Conservation (phyloP, 2,888 invertebrate genomes). For the Cryptophagus acutangulus region DNA sequence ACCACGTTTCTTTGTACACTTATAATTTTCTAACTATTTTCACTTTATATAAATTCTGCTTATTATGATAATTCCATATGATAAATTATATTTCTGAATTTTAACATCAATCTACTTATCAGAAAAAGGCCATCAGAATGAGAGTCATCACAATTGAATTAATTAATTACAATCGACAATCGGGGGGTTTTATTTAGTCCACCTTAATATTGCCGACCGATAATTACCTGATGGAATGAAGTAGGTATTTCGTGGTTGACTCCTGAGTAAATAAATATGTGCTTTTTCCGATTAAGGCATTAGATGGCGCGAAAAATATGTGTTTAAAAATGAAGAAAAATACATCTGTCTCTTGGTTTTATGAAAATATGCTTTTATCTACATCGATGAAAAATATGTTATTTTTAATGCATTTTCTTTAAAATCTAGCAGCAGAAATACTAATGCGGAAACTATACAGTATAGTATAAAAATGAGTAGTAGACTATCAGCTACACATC, state of each 20-base stretch:
- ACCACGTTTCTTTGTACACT: constrained; percentile 44
- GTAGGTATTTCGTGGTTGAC: constrained; percentile 33
- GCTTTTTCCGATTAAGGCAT: constrained; percentile 35
- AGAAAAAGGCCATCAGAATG: constrained; percentile 30
- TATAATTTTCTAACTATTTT: constrained; percentile 11
- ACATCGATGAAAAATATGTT: constrained; percentile 46
- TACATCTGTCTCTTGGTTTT: constrained; percentile 45
- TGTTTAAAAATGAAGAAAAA: constrained; percentile 44
- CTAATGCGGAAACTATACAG: constrained; percentile 37
- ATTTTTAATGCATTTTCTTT: constrained; percentile 17
- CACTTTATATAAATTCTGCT: not conserved
- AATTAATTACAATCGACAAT: constrained; percentile 19
- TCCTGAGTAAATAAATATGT: constrained; percentile 42
- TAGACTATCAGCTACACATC: constrained; percentile 46
- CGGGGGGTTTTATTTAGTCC: not conserved
- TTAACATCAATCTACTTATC: constrained; percentile 22
- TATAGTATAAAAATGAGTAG: constrained; percentile 47
- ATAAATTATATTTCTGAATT: constrained; percentile 3
- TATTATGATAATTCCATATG: constrained; percentile 3
- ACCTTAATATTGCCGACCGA: not conserved
- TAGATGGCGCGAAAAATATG: constrained; percentile 35
- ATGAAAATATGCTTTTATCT: constrained; percentile 47
- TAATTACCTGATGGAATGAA: constrained; percentile 28
- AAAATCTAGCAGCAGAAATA: constrained; percentile 40
- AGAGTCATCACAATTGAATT: constrained; percentile 22